phyloP scores from a whole-genome alignment of 2,797 vertebrate species.

The Enoplosus armatus region DNA sequence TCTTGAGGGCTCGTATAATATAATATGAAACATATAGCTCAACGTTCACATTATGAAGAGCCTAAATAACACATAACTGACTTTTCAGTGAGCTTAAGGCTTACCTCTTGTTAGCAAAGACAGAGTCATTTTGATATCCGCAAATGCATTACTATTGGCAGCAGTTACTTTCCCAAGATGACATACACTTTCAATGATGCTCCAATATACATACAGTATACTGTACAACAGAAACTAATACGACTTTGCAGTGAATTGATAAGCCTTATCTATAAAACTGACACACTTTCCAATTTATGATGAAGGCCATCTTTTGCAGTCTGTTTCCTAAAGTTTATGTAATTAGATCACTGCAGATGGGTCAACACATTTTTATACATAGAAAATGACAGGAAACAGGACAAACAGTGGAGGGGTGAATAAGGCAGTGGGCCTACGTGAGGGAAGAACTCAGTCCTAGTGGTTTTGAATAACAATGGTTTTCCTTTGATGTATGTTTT shows the following conservation, averaged over 20 bases:
- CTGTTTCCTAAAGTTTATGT: background rate
- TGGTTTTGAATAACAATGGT: constrained; percentile 9
- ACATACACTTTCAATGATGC: background rate
- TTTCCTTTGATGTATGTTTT: constrained; percentile 30
- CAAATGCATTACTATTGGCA: background rate
- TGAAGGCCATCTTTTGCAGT: background rate
- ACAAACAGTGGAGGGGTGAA: background rate
- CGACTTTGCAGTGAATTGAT: background rate
- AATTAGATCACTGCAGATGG: background rate
- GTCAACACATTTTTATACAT: background rate
- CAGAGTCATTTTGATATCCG: background rate
- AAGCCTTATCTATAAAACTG: background rate
- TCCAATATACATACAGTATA: background rate
- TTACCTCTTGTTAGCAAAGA: background rate
- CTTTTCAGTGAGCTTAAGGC: background rate
- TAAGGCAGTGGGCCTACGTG: background rate
- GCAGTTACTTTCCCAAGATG: background rate
- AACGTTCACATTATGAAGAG: background rate
- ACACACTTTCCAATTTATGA: background rate
- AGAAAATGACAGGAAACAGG: background rate
- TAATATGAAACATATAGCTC: constrained; percentile 3
- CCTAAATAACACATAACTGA: background rate
- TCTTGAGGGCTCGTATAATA: background rate
- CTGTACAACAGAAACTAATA: background rate
- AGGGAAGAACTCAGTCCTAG: background rate